phyloP scores from a whole-genome alignment of 1,140 invertebrate species.

The Anastatus disparis region DNA sequence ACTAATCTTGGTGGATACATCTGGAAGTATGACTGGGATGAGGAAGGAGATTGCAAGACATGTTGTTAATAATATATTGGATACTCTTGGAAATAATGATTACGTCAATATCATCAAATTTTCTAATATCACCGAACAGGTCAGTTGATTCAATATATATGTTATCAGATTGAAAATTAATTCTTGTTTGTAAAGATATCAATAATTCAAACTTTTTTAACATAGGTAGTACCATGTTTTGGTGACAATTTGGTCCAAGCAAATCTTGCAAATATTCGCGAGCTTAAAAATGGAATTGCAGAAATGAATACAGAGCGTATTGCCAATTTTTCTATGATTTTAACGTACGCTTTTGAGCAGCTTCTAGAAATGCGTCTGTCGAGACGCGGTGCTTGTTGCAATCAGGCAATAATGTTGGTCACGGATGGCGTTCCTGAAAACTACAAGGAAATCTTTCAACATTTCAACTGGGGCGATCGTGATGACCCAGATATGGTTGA shows the following conservation, averaged over 20 bases:
- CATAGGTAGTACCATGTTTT: constrained; percentile 85
- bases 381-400: constrained; percentile 75
- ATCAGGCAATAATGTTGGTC: constrained; percentile 98
- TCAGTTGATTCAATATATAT: constrained; percentile 31
- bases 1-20: constrained; percentile 92
- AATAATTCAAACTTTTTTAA: no score
- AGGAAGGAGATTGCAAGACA: constrained; percentile 93
- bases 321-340: constrained; percentile 93
- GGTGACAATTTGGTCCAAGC: constrained; percentile 88
- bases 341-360: constrained; percentile 90
- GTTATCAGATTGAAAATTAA: no score
- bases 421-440: constrained; percentile 97
- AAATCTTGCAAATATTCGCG: constrained; percentile 87
- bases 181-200: no score
- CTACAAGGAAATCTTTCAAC: constrained; percentile 90
- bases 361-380: constrained; percentile 73
- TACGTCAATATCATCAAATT: constrained; percentile 96
- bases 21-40: constrained; percentile 97
- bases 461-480: constrained; percentile 84
- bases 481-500: constrained; percentile 80
- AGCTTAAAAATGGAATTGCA: constrained; percentile 83
- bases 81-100: constrained; percentile 98
- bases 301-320: constrained; percentile 85
- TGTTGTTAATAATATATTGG: constrained; percentile 93
- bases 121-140: constrained; percentile 78